Evolutionary conservation across 2,888 invertebrate genomes (phyloP).

Genomic region (Lordiphosa fenestrarum): DNA sequence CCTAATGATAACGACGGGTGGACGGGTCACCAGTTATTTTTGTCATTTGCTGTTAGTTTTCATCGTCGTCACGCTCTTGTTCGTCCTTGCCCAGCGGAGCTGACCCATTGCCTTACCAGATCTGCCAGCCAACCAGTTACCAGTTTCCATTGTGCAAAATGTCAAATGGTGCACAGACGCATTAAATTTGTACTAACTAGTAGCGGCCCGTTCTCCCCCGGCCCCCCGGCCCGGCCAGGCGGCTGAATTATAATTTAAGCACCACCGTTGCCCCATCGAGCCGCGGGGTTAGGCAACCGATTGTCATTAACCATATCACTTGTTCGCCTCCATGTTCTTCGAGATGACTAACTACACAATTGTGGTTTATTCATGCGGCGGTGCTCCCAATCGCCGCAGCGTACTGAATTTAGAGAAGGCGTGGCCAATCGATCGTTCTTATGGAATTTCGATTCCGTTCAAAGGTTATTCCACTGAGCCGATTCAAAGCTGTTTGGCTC

Average conservation of each 20-base stretch:
- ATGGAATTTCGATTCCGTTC: background rate
- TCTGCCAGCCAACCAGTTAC: slow-evolving; percentile 7
- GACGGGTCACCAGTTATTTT: too few species aligned
- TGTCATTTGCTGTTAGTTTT: background rate
- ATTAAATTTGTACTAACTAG: slow-evolving; percentile 29
- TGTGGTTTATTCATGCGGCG: slow-evolving; percentile 10
- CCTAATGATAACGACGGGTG: too few species aligned
- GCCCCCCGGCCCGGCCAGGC: slow-evolving; percentile 8
- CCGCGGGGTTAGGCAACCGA: slow-evolving; percentile 5
- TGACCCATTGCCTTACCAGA: slow-evolving; percentile 8
- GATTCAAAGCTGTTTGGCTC: background rate
- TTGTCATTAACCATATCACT: slow-evolving; percentile 31
- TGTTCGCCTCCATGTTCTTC: slow-evolving; percentile 23
- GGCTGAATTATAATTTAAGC: slow-evolving; percentile 34
- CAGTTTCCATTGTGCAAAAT: slow-evolving; percentile 21
- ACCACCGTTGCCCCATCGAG: slow-evolving; percentile 37
- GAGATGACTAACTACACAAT: slow-evolving; percentile 5
- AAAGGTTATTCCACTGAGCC: slow-evolving; percentile 6
- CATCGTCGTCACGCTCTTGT: slow-evolving; percentile 4
- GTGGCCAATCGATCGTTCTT: slow-evolving; percentile 23
- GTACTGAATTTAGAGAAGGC: slow-evolving; percentile 29
- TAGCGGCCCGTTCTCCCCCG: slow-evolving; percentile 42
- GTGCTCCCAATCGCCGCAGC: slow-evolving; percentile 27
- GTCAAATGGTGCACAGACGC: slow-evolving; percentile 33
- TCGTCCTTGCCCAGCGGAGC: slow-evolving; percentile 29